A percentile compares a stretch with the other conserved stretches of the same genome.
Conservation (phyloP, 2,797 vertebrate species). For the Myotis planiceps region DNA sequence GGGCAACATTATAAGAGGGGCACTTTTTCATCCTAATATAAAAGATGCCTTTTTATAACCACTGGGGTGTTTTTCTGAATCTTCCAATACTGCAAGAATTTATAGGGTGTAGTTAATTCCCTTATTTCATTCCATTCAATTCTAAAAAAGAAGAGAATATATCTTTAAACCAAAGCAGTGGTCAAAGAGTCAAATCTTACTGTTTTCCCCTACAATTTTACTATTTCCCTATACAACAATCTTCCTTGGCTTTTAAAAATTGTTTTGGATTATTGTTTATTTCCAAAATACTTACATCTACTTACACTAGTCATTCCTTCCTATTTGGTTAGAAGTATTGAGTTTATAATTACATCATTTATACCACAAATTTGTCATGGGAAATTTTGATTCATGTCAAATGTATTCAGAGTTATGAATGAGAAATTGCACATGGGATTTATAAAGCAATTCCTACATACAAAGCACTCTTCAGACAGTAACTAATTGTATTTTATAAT, state of each 20-base stretch:
- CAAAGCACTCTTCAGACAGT: constrained; percentile 40
- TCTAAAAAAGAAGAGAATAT: constrained; percentile 32
- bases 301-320: constrained; percentile 25
- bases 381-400: constrained; percentile 62
- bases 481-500: constrained; percentile 52
- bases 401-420: constrained; percentile 60
- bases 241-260: neutral
- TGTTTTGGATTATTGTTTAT: constrained; percentile 46
- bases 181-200: neutral
- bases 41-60: neutral
- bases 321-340: neutral
- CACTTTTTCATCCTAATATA: neutral
- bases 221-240: neutral
- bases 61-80: neutral
- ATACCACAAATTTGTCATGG: constrained; percentile 8
- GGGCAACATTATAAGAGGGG: neutral
- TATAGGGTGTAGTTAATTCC: neutral
- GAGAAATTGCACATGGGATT: constrained; percentile 48
- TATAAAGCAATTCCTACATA: constrained; percentile 39
- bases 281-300: neutral
- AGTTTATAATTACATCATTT: constrained; percentile 35
- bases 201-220: neutral
- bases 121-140: constrained; percentile 16
- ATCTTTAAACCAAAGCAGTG: neutral
- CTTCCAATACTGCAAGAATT: neutral